Base-by-base conservation (phyloP, 2,888 invertebrate species). In the Oxyscelio sp. region DNA sequence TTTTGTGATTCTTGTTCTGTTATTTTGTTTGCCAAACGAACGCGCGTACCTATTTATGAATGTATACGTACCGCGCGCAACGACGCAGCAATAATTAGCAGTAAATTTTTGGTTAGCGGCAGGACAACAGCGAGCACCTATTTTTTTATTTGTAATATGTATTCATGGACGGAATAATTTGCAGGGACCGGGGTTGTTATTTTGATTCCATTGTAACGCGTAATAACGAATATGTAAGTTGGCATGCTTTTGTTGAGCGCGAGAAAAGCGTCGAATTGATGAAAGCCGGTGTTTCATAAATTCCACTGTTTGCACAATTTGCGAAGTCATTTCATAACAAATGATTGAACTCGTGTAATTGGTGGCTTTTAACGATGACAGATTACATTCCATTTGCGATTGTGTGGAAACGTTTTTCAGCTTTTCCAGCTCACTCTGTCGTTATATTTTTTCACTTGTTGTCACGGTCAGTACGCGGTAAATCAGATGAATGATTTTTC, bases 61-160 rank as follows among this genome's bases (percentile, higher is more conserved):
- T 61, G 45, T 59, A 61, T 70, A 66, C 59, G 71, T 77, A 71
- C 54, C 58, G n/a, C 38, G 66, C 13, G 34, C 45, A 61, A 22
- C 24, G 59, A 84, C 78, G 74, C 87, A 90, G 92, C 92, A 92
- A 92, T 92, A 92, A 93, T 92, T 92, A 92, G 90, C 91, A 91
- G 92, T 93, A 92, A 91, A 92, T 91, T 92, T 91, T 87, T 86
- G 85, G 83, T 78, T 58, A 48, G 65, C 68, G 58, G 43, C 68
- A 54, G 54, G 48, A 71, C 59, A 73, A 73, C 68, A 75, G n/a
- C n/a, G 87, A 24, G 52, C 58, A 24, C n/a, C 19, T 34, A 74
- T 68, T 74, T 85, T 83, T 77, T 74, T 56, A 43, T 61, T 59
- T 74, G 74, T 74, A 74, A 82, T 82, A 83, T 71, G 82, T 87